Evolutionary conservation across 2,113 vertebrate species (phyloP).

Genomic region (Rhagologus leucostigma): DNA sequence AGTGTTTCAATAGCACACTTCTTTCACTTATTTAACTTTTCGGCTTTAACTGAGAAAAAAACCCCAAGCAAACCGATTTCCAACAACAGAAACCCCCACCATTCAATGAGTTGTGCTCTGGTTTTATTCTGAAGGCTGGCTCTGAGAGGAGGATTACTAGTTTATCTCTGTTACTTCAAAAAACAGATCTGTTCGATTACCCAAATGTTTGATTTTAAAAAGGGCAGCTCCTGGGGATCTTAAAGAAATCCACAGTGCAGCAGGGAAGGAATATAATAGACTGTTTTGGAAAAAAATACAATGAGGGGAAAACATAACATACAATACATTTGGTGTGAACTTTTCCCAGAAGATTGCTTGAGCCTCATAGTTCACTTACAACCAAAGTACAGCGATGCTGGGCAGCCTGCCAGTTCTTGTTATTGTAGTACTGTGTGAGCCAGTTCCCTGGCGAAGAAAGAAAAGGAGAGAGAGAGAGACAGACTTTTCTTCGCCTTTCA

Average conservation of each 20-base stretch:
- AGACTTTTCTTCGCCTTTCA: not conserved
- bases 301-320: not conserved
- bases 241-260: not conserved
- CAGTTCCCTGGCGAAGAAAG: not conserved
- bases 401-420: slow-evolving; percentile 10
- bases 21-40: not conserved
- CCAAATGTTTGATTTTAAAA: not conserved
- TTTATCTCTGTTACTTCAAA: slow-evolving; percentile 10
- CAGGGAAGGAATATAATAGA: not conserved
- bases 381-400: not conserved
- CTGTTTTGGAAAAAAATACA: not conserved
- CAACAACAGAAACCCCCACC: not conserved
- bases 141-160: not conserved
- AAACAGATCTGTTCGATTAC: slow-evolving; percentile 16
- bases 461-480: not conserved
- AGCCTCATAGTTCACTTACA: slow-evolving; percentile 6
- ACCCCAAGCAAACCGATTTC: not conserved
- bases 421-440: slow-evolving; percentile 33
- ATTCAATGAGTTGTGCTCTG: not conserved
- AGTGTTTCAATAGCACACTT: not conserved
- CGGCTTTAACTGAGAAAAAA: not conserved
- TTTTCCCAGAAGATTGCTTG: slow-evolving; percentile 39
- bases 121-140: slow-evolving; percentile 5
- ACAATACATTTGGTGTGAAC: not conserved
- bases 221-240: not conserved